Percentiles rank a stretch among this genome's conserved stretches.
Evolutionary conservation across 30 jellyfish, hydroid and myxozoan genomes (phyloP).

Genomic region (Pelagia noctiluca): DNA sequence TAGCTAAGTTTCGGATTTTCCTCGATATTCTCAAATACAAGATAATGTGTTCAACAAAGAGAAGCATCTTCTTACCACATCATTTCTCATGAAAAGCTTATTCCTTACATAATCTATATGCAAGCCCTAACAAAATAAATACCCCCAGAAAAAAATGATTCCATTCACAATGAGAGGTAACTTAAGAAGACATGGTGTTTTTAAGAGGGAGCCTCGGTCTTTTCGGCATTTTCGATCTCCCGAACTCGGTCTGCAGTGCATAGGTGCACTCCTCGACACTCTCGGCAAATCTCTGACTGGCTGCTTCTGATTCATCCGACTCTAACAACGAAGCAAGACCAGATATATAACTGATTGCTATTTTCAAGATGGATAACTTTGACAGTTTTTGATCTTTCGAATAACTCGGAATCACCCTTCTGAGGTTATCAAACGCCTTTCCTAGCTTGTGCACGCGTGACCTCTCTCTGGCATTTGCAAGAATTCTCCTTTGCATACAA

Average conservation of each 20-base stretch:
- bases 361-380: slow-evolving; percentile 78
- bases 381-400: slow-evolving; percentile 91
- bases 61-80: too few relatives aligned
- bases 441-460: slow-evolving; percentile 93
- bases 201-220: too few relatives aligned
- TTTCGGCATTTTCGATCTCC: slow-evolving; percentile 80
- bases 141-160: too few relatives aligned
- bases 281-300: slow-evolving; percentile 63
- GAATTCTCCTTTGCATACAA: slow-evolving; percentile 75
- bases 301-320: slow-evolving; percentile 14
- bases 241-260: slow-evolving; percentile 89
- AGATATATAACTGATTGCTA: slow-evolving; percentile 86
- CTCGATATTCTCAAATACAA: too few relatives aligned
- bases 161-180: too few relatives aligned
- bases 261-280: slow-evolving; percentile 84
- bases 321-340: slow-evolving; percentile 78
- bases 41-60: too few relatives aligned
- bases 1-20: too few relatives aligned
- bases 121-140: too few relatives aligned
- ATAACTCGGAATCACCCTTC: slow-evolving; percentile 89
- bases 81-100: too few relatives aligned
- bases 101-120: too few relatives aligned
- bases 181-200: too few relatives aligned
- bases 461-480: slow-evolving; percentile 97
- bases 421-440: slow-evolving; percentile 80